Conservation (phyloP, 2,888 invertebrate genomes). For the Buathra laborator region DNA sequence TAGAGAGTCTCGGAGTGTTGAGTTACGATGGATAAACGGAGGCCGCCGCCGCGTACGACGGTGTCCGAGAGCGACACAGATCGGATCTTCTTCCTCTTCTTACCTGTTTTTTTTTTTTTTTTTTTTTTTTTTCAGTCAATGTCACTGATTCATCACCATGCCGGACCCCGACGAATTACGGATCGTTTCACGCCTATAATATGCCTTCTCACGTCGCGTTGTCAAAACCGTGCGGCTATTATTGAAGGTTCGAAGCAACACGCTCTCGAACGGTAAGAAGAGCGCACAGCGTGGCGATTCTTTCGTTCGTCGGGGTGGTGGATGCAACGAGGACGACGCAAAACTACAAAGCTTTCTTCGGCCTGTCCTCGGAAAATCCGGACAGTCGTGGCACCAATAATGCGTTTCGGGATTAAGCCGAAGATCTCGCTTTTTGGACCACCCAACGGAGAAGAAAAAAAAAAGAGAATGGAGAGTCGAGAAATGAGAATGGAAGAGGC, state of each 20-base stretch:
- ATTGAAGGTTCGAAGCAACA: constrained; percentile 47
- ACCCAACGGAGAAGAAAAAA: constrained; percentile 54
- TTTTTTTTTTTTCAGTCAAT: constrained; percentile 48
- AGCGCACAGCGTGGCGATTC: constrained; percentile 73
- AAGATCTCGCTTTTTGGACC: constrained; percentile 52
- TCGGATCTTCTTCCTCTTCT: constrained; percentile 6
- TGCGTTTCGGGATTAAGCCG: constrained; percentile 82
- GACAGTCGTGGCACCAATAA: constrained; percentile 84
- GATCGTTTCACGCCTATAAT: constrained; percentile 84
- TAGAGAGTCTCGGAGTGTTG: constrained; percentile 22
- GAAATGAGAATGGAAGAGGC: constrained; percentile 28
- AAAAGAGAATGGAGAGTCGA: constrained; percentile 5
- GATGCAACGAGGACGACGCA: constrained; percentile 69
- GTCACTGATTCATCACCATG: constrained; percentile 58
- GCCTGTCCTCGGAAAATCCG: constrained; percentile 77
- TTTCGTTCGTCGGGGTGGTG: constrained; percentile 51
- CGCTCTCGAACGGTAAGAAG: constrained; percentile 75
- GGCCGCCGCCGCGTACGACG: constrained; percentile 21
- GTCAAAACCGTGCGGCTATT: constrained; percentile 50
- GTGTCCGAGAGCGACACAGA: constrained; percentile 57
- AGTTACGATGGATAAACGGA: constrained; percentile 37
- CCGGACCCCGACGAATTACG: constrained; percentile 82
- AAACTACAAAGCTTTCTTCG: constrained; percentile 75
- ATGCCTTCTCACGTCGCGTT: constrained; percentile 82
- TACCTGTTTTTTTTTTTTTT: constrained; percentile 33